Conservation (phyloP, 2,797 vertebrate species). For the Aphelocoma californica region DNA sequence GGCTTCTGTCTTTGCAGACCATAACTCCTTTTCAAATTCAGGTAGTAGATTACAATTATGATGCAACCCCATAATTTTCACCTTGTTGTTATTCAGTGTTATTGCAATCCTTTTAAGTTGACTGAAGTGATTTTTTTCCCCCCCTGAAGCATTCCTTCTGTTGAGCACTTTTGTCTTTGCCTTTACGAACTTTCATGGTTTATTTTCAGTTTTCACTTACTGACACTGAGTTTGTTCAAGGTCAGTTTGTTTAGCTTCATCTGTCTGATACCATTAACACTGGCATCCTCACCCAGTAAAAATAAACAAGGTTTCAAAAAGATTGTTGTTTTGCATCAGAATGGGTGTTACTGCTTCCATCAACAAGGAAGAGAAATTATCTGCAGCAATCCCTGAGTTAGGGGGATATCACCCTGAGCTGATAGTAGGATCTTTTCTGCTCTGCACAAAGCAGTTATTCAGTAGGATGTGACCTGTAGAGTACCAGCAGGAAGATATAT, state of each 20-base stretch:
- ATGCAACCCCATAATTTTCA: not conserved
- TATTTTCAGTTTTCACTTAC: not conserved
- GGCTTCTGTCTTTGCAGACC: not conserved
- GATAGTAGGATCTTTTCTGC: not conserved
- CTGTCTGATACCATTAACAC: not conserved
- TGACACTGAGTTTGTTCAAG: not conserved
- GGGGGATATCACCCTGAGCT: rapidly evolving
- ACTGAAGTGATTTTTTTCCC: not conserved
- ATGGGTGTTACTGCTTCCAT: not conserved
- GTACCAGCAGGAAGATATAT: not conserved
- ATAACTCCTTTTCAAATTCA: not conserved
- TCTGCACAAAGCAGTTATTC: not conserved
- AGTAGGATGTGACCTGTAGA: not conserved
- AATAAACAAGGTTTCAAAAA: not conserved
- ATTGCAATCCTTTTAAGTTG: not conserved
- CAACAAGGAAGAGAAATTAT: not conserved
- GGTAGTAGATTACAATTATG: not conserved
- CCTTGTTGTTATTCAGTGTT: not conserved
- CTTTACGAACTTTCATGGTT: not conserved
- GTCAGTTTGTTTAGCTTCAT: not conserved
- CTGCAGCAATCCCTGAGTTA: not conserved
- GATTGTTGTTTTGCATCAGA: not conserved
- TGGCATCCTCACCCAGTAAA: not conserved
- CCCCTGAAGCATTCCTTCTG: not conserved
- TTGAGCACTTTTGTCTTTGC: not conserved